A percentile compares a stretch with the other conserved stretches of the same genome.
Evolutionary conservation across 1,140 invertebrate genomes (phyloP).

Genomic region (Pogonognathellus flavescens): DNA sequence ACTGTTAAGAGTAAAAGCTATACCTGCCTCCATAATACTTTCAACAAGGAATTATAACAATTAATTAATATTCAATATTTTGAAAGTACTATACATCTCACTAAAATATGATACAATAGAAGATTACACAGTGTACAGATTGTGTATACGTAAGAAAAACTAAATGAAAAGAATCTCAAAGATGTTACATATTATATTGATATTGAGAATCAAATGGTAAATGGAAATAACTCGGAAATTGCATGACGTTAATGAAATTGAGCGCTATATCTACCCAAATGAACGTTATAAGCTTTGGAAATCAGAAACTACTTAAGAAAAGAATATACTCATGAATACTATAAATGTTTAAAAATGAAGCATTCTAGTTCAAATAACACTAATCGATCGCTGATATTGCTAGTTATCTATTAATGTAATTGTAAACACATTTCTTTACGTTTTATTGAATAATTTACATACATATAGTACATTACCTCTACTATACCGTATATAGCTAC

Average conservation of each 20-base stretch:
- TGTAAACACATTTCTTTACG: too few relatives aligned
- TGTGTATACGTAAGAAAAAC: not conserved
- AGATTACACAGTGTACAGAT: too few relatives aligned
- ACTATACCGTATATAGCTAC: too few relatives aligned
- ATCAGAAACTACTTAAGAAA: slow-evolving; percentile 7
- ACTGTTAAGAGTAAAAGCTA: too few relatives aligned
- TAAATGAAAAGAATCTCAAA: slow-evolving; percentile 20
- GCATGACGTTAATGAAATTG: not conserved
- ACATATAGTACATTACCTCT: too few relatives aligned
- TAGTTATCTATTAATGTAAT: not conserved
- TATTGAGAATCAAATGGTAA: not conserved
- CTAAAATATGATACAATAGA: too few relatives aligned
- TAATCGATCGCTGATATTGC: slow-evolving; percentile 24
- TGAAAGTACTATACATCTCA: too few relatives aligned
- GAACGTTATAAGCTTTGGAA: not conserved
- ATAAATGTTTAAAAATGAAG: slow-evolving; percentile 30
- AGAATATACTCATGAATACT: not conserved
- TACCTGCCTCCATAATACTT: too few relatives aligned
- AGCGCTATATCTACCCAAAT: not conserved
- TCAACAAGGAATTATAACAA: too few relatives aligned
- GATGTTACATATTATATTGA: not conserved
- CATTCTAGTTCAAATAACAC: slow-evolving; percentile 33
- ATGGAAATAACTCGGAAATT: not conserved
- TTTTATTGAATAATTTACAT: too few relatives aligned
- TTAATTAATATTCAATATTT: too few relatives aligned